Conservation (phyloP, 2,888 invertebrate species). For the Sarcophaga variegata region DNA sequence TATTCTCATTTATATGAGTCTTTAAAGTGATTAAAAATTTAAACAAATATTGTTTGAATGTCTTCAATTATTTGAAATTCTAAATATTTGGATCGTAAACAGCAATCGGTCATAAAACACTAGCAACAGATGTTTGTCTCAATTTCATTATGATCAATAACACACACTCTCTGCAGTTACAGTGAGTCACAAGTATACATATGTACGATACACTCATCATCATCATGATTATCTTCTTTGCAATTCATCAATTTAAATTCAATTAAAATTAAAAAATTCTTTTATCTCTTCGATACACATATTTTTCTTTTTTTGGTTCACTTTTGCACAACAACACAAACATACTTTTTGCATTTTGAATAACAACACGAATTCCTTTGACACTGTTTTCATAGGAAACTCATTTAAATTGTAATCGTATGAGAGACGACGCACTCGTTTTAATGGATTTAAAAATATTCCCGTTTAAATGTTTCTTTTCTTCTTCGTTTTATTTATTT, state of each 20-base stretch:
- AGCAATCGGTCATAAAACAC: not conserved
- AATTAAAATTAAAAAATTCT: slow-evolving; percentile 12
- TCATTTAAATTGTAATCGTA: no score
- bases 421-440: no score
- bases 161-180: not conserved
- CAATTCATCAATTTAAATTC: slow-evolving; percentile 26
- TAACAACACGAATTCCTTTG: not conserved
- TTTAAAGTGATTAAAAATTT: not conserved
- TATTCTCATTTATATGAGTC: not conserved
- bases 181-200: slow-evolving; percentile 25
- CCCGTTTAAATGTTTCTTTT: no score
- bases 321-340: no score
- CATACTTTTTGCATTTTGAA: not conserved
- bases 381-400: no score
- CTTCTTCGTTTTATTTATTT: not conserved
- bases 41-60: not conserved
- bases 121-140: slow-evolving; percentile 29
- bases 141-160: not conserved
- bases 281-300: not conserved
- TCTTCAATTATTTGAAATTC: slow-evolving; percentile 11
- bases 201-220: not conserved
- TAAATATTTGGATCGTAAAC: slow-evolving; percentile 2
- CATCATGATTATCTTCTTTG: not conserved
- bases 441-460: no score
- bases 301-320: no score